Evolutionary conservation across 2,797 vertebrate genomes (phyloP), one percentile per base, ranked within the genome.

Genomic region (Enteromius anoplus): DNA sequence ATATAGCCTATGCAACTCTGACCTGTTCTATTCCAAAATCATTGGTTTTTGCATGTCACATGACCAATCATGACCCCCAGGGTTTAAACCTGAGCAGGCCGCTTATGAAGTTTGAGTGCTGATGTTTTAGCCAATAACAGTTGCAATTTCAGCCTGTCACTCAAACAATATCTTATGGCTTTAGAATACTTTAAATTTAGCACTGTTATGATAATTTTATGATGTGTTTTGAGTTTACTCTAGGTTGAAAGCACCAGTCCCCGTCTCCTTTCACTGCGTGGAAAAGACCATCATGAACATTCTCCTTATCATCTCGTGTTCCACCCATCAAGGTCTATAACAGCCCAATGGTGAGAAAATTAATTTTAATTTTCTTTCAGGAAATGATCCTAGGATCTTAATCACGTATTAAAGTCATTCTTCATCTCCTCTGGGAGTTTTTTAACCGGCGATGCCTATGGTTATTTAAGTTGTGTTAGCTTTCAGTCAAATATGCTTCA

Each of bases 401-500:
- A 8, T 26, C 53, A 42, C 55, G 11, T 8, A n/a, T 55, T 40
- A 21, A 37, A 37, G 32, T 12, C 15, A 11, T 45, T 58, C 14
- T 49, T 23, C 19, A n/a, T 47, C n/a, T 42, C n/a, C 34, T n/a
- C 1, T 4, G 49, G 15, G n/a, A 55, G 15, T 51, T 9, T 65
- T 53, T 10, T 73, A 10, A 53, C 40, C 34, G 37, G n/a, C 5
- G 40, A 29, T 45, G 23, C 66, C 23, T 70, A 34, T 14, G 34
- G 66, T 58, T n/a, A 60, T 29, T 29, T 4, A 23, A 80, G 12
- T 32, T 23, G 68, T 71, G 40, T 42, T 32, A 58, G 66, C 66
- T 23, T 45, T 72, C 79, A 72, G 4, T 72, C 12, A 81, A 81
- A 72, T 34, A 62, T 72, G 53, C 7, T 8, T 8, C 23, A 42